phyloP scores from a whole-genome alignment of 1,140 invertebrate genomes.

The Aphis gossypii region DNA sequence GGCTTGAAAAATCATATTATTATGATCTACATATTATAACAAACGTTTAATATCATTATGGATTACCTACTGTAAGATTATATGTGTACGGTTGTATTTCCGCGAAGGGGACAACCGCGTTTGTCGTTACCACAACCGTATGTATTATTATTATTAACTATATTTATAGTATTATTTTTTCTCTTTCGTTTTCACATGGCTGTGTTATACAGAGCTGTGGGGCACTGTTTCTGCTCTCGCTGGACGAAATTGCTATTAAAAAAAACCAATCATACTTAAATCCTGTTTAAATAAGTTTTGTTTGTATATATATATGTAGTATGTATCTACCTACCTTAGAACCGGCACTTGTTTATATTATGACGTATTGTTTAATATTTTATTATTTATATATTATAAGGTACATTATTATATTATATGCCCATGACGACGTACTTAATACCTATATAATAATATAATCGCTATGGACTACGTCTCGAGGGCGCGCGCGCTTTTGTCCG shows the following conservation, averaged over 20 bases:
- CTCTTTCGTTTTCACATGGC: not conserved
- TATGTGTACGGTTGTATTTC: conserved; percentile 16
- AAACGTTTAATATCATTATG: not conserved
- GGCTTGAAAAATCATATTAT: not conserved
- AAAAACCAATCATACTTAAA: conserved; percentile 14
- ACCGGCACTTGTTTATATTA: not conserved
- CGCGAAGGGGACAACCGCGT: not conserved
- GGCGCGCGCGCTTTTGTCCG: not conserved
- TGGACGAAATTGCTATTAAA: not conserved
- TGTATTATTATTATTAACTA: conserved; percentile 28
- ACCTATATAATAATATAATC: not conserved
- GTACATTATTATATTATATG: not conserved
- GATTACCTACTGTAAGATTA: conserved; percentile 23
- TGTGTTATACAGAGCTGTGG: not conserved
- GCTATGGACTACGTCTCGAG: not conserved
- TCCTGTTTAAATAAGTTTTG: not conserved
- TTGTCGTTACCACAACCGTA: conserved; percentile 41
- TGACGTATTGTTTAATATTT: conserved; percentile 16
- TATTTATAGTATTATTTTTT: conserved; percentile 17
- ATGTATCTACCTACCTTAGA: not conserved
- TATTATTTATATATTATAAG: conserved; percentile 6
- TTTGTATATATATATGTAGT: not conserved
- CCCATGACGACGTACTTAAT: not conserved
- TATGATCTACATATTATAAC: not conserved
- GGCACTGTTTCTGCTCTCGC: not conserved